These are phyloP conservation scores for Drosophila arizonae DNA, from an alignment of 1,140 invertebrate species.

Conservation along the genomic window DNA sequence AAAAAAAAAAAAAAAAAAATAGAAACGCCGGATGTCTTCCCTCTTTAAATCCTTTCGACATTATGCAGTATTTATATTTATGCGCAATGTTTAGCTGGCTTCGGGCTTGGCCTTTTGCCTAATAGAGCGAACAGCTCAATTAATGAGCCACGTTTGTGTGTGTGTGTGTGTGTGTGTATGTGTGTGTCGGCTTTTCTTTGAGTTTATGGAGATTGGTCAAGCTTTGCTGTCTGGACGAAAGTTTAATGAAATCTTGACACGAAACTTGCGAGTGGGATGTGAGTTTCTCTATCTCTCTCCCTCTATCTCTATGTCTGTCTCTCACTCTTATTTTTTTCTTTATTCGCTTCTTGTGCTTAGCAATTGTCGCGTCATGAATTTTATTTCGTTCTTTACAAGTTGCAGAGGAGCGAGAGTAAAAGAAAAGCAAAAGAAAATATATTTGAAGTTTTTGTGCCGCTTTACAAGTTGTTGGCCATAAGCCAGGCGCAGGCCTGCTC, in stretches of 20 bases:
- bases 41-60: neutral
- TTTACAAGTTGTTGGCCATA: slow-evolving; percentile 75
- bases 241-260: slow-evolving; percentile 79
- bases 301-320: too few species aligned
- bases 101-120: slow-evolving; percentile 39
- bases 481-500: slow-evolving; percentile 47
- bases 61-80: slow-evolving; percentile 69
- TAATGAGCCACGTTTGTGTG: slow-evolving; percentile 70
- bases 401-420: slow-evolving; percentile 37
- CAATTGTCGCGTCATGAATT: slow-evolving; percentile 78
- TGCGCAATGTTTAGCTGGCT: slow-evolving; percentile 50
- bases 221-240: slow-evolving; percentile 55
- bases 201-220: slow-evolving; percentile 55
- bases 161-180: neutral
- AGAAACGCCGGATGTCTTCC: neutral
- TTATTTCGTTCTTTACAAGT: slow-evolving; percentile 71
- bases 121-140: slow-evolving; percentile 74
- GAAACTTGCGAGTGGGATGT: slow-evolving; percentile 39
- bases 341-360: neutral
- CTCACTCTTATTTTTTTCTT: neutral
- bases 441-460: slow-evolving; percentile 46
- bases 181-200: slow-evolving; percentile 1
- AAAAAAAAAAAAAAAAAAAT: neutral
- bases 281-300: slow-evolving; percentile 7
- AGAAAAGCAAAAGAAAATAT: slow-evolving; percentile 28